Base-by-base conservation (phyloP, 2,797 vertebrate genomes). In the Sparidentex hasta region DNA sequence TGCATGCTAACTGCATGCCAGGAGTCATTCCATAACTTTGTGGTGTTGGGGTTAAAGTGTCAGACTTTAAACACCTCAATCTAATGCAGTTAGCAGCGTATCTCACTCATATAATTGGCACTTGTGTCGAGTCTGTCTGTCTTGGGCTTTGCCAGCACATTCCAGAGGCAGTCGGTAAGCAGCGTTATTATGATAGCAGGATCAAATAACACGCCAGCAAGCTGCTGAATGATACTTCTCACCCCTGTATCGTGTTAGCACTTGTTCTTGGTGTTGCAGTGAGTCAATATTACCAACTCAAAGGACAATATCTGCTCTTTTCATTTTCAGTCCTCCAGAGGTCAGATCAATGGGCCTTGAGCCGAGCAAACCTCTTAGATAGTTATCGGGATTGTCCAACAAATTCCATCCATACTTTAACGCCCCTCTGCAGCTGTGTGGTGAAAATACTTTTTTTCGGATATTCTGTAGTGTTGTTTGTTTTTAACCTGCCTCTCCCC, bases 131-230 rank as follows among this genome's bases (percentile, higher is more conserved):
- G 73, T 71, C 76, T 74, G 76, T 85, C 80, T 86, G 82, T 16
- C 17, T 55, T 41, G 17, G 64, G 75, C 70, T 83, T 85, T 88
- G 75, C 76, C 76, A 55, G 69, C 12, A 62, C 87, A 93, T 93
- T 91, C 90, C 92, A 80, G 77, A 85, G 78, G 63, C 41, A 38
- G 89, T 80, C 23, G 2, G 85, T 86, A 86, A 88, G 87, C 74
- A 52, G 72, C 68, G 61, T 80, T 80, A 54, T 84, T 63, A 33
- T 81, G 75, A 79, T 47, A 86, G 81, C 64, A 67, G 71, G 74
- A 90, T 87, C 81, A 81, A 81, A 88, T 91, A 77, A 73, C 86
- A 84, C 1, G 51, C 71, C 33, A 59, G 51, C 83, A 57, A 79
- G 68, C 80, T 75, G 81, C 86, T 63, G 68, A 83, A 61, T 76